Evolutionary conservation across 2,797 vertebrate genomes (phyloP), one percentile per base, ranked within the genome.

Genomic region (Apogon talboti): DNA sequence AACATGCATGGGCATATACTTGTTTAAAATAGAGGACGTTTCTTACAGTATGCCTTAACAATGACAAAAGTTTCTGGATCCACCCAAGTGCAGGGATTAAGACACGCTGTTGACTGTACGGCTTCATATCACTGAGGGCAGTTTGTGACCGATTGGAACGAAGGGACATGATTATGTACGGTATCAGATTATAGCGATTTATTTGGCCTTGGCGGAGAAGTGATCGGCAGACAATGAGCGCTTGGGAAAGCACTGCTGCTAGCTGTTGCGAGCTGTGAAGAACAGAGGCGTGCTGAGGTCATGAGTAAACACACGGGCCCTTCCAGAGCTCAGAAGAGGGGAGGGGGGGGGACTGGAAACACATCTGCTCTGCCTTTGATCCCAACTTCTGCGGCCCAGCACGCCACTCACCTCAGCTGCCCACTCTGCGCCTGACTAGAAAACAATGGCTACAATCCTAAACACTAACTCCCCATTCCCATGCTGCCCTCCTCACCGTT

Each of bases 311-410:
- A 90, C 81, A 81, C 79, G 74, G 79, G 71, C 86, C 62, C 30
- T 63, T 91, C 87, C 87, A 89, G 79, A 69, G 80, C 82, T 82
- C 83, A 66, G 74, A 68, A 65, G 83, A 76, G 78, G 35, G 60
- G 75, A 85, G 83, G 85, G 78, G 35, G 60, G 75, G 86, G 83
- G 85, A 51, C 78, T 91, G 86, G 89, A 92, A 92, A 92, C 91
- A 94, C 92, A 93, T 93, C 91, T 93, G 91, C 78, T 87, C 85
- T 91, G 82, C 87, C 91, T 93, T 94, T 93, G 92, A 93, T 93
- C 92, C 88, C 90, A 88, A 87, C 85, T 87, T 84, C 89, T 91
- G 84, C 84, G 21, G 83, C 92, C 65, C 91, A 92, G 91, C 90
- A 91, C 80, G 90, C 74, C 86, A 66, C 84, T 90, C 90, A 92